Base-by-base conservation (phyloP, 2,797 vertebrate species). In the Erpetoichthys calabaricus region DNA sequence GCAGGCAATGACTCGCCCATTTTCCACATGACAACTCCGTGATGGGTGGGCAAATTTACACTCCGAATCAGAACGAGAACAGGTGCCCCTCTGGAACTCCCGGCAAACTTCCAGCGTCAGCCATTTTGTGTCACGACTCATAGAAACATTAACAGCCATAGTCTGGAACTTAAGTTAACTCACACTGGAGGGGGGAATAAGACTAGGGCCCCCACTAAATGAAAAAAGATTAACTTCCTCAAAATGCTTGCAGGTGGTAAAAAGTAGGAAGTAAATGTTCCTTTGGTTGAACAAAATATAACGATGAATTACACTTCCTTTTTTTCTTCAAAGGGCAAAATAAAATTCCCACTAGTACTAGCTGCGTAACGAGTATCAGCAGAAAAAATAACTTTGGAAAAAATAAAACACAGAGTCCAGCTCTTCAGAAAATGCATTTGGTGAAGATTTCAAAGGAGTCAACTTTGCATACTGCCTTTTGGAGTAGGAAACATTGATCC, bases 31-130 rank as follows among this genome's bases (percentile, higher is more conserved):
- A 88, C 95, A 99, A 80, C 90, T 88, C 72, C 90, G 85, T 57
- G 95, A 90, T 0, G 95, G 95, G 76, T 98, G 94, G 71, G 95
- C 94, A 70, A 98, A 99, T 85, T 96, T 99, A 86, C 95, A 99
- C 74, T 99, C 94, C 6, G 82, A 81, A 60, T 98, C 95, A 41
- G 90, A 89, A 56, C 94, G 88, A 5, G 91, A 92, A 78, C 94
- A 99, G 74, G 94, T 91, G 65, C 94, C 95, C 74, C 94, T 90
- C 86, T 97, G 94, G 76, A 92, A 99, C 79, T 99, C 95, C 64
- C 94, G 89, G 81, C 95, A 99, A 76, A 99, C 95, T 89, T 98
- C 95, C 79, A 99, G 85, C 53, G 93, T 98, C 86, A 98, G 86
- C 95, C 95, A 99, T 87, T 96, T 96, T 81, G 92, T 91, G 83